Evolutionary conservation across 2,888 invertebrate genomes (phyloP).

Genomic region (Hipparchia semele): DNA sequence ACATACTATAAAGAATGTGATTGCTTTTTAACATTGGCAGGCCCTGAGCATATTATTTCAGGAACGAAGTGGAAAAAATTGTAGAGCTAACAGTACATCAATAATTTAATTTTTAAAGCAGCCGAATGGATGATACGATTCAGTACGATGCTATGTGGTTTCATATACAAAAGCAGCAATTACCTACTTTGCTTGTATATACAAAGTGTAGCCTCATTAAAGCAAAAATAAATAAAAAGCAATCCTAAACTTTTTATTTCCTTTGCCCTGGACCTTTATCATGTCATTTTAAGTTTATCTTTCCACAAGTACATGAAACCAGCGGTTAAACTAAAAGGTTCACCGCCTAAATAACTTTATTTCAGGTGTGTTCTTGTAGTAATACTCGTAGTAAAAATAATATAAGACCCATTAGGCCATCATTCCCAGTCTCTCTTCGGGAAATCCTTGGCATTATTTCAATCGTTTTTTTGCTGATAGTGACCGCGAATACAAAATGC

Average conservation of each 20-base stretch:
- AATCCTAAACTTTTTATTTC: conserved; percentile 6
- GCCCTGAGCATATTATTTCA: too few relatives aligned
- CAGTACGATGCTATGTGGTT: not conserved
- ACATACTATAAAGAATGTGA: too few relatives aligned
- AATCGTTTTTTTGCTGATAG: too few relatives aligned
- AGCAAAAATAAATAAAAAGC: conserved; percentile 3
- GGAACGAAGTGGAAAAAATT: too few relatives aligned
- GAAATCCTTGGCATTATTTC: too few relatives aligned
- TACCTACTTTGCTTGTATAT: not conserved
- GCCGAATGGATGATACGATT: too few relatives aligned
- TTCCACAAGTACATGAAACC: conserved; percentile 10
- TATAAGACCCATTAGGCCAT: not conserved
- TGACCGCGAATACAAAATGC: too few relatives aligned
- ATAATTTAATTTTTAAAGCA: too few relatives aligned
- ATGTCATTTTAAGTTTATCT: conserved; percentile 21
- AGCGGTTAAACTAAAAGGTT: conserved; percentile 23
- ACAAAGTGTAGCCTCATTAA: conserved; percentile 4
- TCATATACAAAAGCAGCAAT: not conserved
- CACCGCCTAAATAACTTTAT: conserved; percentile 9
- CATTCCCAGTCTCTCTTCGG: too few relatives aligned
- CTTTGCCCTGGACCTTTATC: conserved; percentile 2
- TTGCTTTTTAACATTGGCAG: too few relatives aligned
- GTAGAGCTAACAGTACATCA: too few relatives aligned
- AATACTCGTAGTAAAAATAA: not conserved
- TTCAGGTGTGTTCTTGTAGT: not conserved